Evolutionary conservation across 1,140 invertebrate species (phyloP), one percentile per base, ranked within the genome.

Genomic region (Zaprionus tsacasi): DNA sequence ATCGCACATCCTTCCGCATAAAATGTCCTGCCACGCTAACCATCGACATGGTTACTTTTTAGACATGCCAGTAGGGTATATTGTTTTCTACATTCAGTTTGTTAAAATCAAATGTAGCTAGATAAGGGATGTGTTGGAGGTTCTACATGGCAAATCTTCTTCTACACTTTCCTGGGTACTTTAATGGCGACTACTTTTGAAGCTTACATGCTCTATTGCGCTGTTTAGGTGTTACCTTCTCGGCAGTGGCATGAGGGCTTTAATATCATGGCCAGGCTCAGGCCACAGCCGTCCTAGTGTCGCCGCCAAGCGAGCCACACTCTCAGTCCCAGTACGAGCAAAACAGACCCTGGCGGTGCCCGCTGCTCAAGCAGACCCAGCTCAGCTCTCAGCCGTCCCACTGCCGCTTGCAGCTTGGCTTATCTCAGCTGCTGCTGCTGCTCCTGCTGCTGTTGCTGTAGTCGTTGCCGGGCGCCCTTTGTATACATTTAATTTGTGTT

Each of bases 401-500:
- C 27, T 30, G 27, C 27, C 60, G 56, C 69, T 71, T 67, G 52
- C 56, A 69, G 57, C 73, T 72, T 72, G 86, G 85, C 86, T 89
- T 89, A 89, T 89, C 86, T 89, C 85, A 81, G 78, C 81, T 89
- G 75, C 27, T 70, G 65, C 52, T 89, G 75, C 27, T 70, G 65
- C 52, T 68, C n/a, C n/a, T n/a, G 56, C 27, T 67, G 38, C n/a
- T 71, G 55, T 57, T 59, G 52, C 43, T 63, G 72, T 43, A 43
- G 45, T 65, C 63, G 59, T 64, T 69, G 76, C 59, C 63, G 55
- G 66, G 40, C 67, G 74, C 73, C 81, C 81, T 89, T 90, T 90
- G 86, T 89, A 89, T 89, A 89, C 86, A 85, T 89, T 89, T 89
- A 89, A 89, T 89, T 89, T 89, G 85, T 89, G 85, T 89, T 89